Percentiles rank a stretch among this genome's conserved stretches.
phyloP scores from a whole-genome alignment of 2,888 invertebrate genomes.

The Megaustenia siamemsis region DNA sequence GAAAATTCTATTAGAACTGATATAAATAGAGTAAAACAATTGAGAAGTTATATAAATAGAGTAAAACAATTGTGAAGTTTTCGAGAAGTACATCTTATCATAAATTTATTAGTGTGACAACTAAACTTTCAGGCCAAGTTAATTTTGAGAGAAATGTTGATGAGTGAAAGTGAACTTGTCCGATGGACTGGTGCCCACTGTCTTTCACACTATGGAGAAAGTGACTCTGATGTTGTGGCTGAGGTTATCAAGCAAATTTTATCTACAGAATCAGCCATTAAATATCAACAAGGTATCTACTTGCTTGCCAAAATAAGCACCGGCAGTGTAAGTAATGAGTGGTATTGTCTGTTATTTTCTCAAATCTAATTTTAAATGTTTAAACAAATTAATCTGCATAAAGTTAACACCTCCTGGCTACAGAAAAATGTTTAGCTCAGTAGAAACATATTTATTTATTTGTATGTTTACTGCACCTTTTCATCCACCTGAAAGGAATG shows the following conservation, averaged over 20 bases:
- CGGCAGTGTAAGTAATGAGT: slow-evolving; percentile 69
- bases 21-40: no score
- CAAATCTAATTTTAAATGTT: background rate
- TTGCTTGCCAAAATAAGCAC: slow-evolving; percentile 77
- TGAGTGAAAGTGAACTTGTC: slow-evolving; percentile 70
- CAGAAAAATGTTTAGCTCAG: no score
- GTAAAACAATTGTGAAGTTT: no score
- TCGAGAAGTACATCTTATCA: no score
- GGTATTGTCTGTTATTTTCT: background rate
- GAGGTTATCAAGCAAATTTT: slow-evolving; percentile 78
- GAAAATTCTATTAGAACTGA: no score
- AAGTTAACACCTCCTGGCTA: no score
- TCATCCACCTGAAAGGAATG: no score
- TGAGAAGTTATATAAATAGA: no score
- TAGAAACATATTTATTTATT: no score
- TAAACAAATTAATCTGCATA: no score
- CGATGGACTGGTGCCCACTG: slow-evolving; percentile 80
- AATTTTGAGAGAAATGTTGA: slow-evolving; percentile 70
- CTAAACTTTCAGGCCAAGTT: slow-evolving; percentile 68
- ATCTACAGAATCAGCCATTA: slow-evolving; percentile 75
- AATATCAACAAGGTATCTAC: slow-evolving; percentile 75
- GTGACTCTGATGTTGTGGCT: slow-evolving; percentile 78
- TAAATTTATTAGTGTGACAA: background rate
- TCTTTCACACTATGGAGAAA: slow-evolving; percentile 77
- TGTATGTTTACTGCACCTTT: no score